These are phyloP conservation scores for Ptilorrhoa leucosticta DNA, from an alignment of 2,113 vertebrate genomes.

Conservation along the genomic window DNA sequence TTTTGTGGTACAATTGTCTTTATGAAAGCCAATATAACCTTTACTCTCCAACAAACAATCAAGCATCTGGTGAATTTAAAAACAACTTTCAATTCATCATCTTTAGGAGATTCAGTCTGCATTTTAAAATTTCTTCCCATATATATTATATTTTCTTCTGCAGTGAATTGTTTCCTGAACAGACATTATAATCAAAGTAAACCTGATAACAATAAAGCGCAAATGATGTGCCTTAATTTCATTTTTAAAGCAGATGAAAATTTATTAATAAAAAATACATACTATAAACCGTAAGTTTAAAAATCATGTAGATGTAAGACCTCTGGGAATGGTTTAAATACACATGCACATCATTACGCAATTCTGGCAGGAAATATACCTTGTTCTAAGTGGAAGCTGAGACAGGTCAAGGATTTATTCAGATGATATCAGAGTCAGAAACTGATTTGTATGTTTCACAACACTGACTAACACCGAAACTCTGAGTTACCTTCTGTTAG, in stretches of 20 bases:
- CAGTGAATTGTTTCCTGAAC: background rate
- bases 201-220: background rate
- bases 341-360: background rate
- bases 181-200: background rate
- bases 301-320: background rate
- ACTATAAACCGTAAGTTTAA: background rate
- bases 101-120: background rate
- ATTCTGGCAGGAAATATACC: background rate
- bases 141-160: background rate
- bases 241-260: background rate
- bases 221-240: background rate
- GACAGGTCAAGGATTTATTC: background rate
- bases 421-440: background rate
- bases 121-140: background rate
- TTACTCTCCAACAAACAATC: background rate
- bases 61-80: background rate
- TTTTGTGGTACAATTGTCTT: background rate
- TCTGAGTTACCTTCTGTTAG: background rate
- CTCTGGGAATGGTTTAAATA: background rate
- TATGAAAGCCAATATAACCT: background rate
- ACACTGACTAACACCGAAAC: background rate
- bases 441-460: background rate
- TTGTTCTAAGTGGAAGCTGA: background rate
- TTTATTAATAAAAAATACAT: background rate
- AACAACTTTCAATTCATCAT: background rate